Percentiles rank a stretch among this genome's conserved stretches.
Evolutionary conservation across 2,113 vertebrate genomes (phyloP).

Genomic region (Conger conger): DNA sequence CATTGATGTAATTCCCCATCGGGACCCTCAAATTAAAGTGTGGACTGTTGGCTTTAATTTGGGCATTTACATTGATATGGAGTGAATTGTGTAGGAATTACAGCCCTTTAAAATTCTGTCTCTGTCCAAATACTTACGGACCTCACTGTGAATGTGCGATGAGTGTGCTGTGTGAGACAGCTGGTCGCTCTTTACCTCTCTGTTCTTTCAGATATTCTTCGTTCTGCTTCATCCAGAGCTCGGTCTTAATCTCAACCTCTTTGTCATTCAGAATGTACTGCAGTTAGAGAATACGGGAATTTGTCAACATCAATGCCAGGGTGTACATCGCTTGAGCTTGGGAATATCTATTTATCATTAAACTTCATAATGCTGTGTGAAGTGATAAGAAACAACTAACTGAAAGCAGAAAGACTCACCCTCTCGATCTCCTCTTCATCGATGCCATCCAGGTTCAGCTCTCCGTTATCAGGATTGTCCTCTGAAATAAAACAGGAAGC

Average conservation of each 20-base stretch:
- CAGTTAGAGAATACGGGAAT: background rate
- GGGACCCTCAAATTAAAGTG: no score
- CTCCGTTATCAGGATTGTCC: constrained; percentile 74
- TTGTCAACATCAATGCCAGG: background rate
- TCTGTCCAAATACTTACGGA: no score
- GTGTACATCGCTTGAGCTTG: no score
- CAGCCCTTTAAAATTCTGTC: no score
- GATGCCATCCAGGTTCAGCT: constrained; percentile 93
- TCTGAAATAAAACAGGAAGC: constrained; percentile 62
- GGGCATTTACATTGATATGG: no score
- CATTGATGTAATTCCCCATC: no score
- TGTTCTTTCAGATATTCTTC: constrained; percentile 93
- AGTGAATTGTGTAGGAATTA: no score
- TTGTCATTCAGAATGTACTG: constrained; percentile 92
- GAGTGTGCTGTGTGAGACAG: background rate
- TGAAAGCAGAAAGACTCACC: constrained; percentile 64
- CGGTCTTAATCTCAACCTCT: constrained; percentile 88
- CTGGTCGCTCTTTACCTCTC: constrained; percentile 73
- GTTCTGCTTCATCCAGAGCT: constrained; percentile 94
- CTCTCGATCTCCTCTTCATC: constrained; percentile 93
- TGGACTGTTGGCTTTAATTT: no score
- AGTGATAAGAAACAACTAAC: no score
- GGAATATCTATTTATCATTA: no score
- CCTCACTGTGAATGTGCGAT: background rate
- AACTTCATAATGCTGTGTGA: no score